phyloP scores from a whole-genome alignment of 2,797 vertebrate species.

The Champsocephalus gunnari region DNA sequence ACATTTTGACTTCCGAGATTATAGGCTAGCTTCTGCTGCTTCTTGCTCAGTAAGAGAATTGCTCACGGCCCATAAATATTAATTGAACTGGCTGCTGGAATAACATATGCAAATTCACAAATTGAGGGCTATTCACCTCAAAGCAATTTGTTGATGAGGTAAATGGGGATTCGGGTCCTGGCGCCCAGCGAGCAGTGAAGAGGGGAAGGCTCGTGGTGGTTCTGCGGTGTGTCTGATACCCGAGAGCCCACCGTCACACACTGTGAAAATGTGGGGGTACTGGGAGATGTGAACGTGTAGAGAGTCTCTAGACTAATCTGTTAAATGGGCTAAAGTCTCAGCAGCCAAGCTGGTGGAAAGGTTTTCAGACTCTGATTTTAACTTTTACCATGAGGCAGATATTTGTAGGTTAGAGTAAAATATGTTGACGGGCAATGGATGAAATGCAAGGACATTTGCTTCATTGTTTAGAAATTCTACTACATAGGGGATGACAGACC shows the following conservation, averaged over 20 bases:
- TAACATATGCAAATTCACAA: slow-evolving; percentile 78
- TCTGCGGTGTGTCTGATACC: slow-evolving; percentile 41
- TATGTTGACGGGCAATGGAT: neutral
- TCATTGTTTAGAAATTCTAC: neutral
- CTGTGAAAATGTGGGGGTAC: slow-evolving; percentile 21
- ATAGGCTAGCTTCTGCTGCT: slow-evolving; percentile 42
- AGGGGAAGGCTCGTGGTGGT: slow-evolving; percentile 26
- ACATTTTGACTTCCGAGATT: slow-evolving; percentile 59
- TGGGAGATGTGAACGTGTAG: slow-evolving; percentile 25
- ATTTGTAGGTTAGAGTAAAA: slow-evolving; percentile 3
- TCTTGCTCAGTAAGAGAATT: slow-evolving; percentile 50
- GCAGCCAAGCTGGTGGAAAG: neutral
- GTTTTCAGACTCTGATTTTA: neutral
- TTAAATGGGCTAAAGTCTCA: slow-evolving; percentile 18
- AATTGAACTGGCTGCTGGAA: slow-evolving; percentile 71
- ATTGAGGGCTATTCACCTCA: slow-evolving; percentile 79
- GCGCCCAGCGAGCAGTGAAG: slow-evolving; percentile 38
- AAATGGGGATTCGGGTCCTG: slow-evolving; percentile 64
- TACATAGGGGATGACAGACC: neutral
- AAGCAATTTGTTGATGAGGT: slow-evolving; percentile 80
- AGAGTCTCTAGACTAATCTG: slow-evolving; percentile 23
- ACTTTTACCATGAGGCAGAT: neutral
- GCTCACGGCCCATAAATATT: slow-evolving; percentile 73
- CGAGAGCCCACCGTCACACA: slow-evolving; percentile 18
- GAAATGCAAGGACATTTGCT: neutral